phyloP scores from a whole-genome alignment of 2,113 vertebrate genomes.

The Pterocles burchelli region DNA sequence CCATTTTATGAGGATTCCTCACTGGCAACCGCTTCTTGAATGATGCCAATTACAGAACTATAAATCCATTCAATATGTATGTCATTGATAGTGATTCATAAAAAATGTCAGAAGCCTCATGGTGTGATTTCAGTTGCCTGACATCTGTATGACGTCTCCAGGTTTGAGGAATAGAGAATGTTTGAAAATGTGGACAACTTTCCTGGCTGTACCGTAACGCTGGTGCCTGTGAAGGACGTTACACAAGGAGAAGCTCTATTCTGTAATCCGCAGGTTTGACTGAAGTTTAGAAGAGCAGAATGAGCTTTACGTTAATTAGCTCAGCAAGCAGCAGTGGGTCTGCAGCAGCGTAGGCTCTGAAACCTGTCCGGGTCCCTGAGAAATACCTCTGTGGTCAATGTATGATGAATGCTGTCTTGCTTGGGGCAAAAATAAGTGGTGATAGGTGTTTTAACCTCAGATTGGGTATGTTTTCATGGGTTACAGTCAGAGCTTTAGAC shows the following conservation, averaged over 20 bases:
- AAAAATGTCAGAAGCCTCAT: neutral
- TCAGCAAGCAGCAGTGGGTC: neutral
- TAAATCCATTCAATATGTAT: neutral
- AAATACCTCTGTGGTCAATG: neutral
- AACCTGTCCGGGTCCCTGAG: neutral
- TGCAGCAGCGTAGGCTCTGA: neutral
- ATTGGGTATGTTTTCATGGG: neutral
- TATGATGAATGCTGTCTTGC: neutral
- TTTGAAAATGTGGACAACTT: neutral
- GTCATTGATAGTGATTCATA: neutral
- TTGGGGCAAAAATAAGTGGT: neutral
- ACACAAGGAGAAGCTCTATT: neutral
- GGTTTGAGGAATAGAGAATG: neutral
- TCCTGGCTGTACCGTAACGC: rapidly evolving
- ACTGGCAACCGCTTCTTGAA: neutral
- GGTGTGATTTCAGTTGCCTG: neutral
- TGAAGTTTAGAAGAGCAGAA: neutral
- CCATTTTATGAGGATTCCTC: neutral
- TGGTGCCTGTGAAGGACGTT: neutral
- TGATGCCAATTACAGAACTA: neutral
- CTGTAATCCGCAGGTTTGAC: neutral
- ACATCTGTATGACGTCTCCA: neutral
- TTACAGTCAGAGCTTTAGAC: neutral
- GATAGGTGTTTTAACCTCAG: neutral
- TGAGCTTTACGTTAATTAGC: neutral